phyloP scores from a whole-genome alignment of 2,113 vertebrate species.

The Morone saxatilis region DNA sequence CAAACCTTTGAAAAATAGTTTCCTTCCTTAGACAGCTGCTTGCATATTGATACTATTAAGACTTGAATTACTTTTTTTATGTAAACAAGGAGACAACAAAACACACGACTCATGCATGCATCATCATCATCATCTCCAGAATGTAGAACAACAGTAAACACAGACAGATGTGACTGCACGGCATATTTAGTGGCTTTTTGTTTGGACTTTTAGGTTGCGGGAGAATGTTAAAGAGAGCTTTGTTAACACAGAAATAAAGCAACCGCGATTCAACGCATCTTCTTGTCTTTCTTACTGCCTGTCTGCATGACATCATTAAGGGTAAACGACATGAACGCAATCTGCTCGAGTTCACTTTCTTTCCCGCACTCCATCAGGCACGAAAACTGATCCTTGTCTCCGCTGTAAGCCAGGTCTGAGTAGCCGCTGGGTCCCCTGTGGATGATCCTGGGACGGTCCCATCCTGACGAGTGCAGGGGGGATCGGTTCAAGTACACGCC shows the following conservation, averaged over 20 bases:
- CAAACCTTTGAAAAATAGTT: slow-evolving; percentile 43
- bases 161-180: slow-evolving; percentile 70
- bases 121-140: slow-evolving; percentile 57
- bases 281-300: slow-evolving; percentile 67
- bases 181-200: slow-evolving; percentile 51
- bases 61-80: slow-evolving; percentile 47
- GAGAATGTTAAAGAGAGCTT: slow-evolving; percentile 43
- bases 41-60: slow-evolving; percentile 64
- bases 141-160: slow-evolving; percentile 66
- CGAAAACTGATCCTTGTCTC: slow-evolving; percentile 85
- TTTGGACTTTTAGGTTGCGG: slow-evolving; percentile 34
- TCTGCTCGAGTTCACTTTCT: slow-evolving; percentile 82
- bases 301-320: slow-evolving; percentile 79
- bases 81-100: slow-evolving; percentile 69
- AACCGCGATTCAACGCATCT: slow-evolving; percentile 46
- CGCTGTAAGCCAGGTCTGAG: slow-evolving; percentile 89
- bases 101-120: slow-evolving; percentile 73
- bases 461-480: slow-evolving; percentile 79
- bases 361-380: slow-evolving; percentile 92
- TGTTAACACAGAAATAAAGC: slow-evolving; percentile 40
- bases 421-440: slow-evolving; percentile 89
- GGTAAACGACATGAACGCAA: slow-evolving; percentile 82
- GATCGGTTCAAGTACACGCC: slow-evolving; percentile 90
- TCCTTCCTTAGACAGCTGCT: slow-evolving; percentile 46
- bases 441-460: slow-evolving; percentile 88